These are phyloP conservation scores for Gallinago solitaria DNA, from an alignment of 2,797 vertebrate genomes.

Conservation along the genomic window DNA sequence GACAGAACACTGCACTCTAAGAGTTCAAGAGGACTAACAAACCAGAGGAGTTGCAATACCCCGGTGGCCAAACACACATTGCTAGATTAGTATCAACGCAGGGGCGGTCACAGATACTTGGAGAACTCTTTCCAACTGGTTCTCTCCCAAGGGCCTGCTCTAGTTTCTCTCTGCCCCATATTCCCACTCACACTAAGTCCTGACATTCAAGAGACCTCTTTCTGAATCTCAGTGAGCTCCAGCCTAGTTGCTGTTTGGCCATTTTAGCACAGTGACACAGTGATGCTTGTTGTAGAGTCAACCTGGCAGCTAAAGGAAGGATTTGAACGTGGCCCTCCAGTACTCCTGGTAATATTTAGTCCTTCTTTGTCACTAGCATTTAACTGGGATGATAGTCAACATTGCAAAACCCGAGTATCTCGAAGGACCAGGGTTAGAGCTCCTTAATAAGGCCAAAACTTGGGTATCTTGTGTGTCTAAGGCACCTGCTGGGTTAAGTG, in stretches of 20 bases:
- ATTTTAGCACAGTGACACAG: neutral
- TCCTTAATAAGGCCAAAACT: neutral
- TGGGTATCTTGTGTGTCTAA: neutral
- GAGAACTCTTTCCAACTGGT: neutral
- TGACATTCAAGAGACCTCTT: neutral
- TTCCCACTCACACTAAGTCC: neutral
- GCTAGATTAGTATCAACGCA: neutral
- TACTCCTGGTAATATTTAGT: neutral
- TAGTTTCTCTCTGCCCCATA: neutral
- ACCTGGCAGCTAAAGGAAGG: neutral
- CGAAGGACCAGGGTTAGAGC: neutral
- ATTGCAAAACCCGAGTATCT: neutral
- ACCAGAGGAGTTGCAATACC: neutral
- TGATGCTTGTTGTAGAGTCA: neutral
- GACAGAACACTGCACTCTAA: neutral
- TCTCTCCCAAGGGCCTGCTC: neutral
- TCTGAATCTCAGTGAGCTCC: neutral
- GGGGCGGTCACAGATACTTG: neutral
- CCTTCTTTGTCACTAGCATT: neutral
- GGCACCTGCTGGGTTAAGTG: neutral
- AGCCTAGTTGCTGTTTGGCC: neutral
- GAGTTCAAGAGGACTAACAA: neutral
- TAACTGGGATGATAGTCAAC: neutral
- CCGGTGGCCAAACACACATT: neutral
- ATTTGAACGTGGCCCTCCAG: neutral